Evolutionary conservation across 2,797 vertebrate genomes (phyloP), one percentile per base, ranked within the genome.

Genomic region (Esox masquinongy): DNA sequence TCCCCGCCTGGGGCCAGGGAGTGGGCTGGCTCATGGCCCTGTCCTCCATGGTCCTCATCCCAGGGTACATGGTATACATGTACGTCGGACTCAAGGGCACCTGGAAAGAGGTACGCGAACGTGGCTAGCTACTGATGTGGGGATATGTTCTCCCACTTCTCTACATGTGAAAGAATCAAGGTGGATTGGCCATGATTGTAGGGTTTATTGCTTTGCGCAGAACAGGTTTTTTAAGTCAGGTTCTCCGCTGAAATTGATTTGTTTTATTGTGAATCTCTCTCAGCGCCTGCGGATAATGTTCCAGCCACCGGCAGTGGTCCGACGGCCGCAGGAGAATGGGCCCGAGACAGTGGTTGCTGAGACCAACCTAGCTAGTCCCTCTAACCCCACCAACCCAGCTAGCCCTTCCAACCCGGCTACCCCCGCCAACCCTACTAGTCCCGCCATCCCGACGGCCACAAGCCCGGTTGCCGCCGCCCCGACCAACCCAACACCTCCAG

Each of bases 21-120:
- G 97, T 99, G 59, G 98, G 98, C 83, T 99, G 98, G 98, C 95
- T 97, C 91, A 99, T 99, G 98, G 97, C 97, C 16, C 78, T 97
- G 72, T 99, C 98, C 85, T 99, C 98, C 79, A 99, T 99, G 98
- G 79, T 99, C 83, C 95, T 99, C 91, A 99, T 99, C 72, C 98
- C 98, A 0, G 97, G 97, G 73, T 99, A 99, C 87, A 99, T 99
- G 97, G 92, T 94, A n/a, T 99, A 99, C 82, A 95, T 98, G 96
- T 98, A 96, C 83, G 92, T 98, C 1, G 96, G 95, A 77, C 93
- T 98, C 83, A 99, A 98, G 93, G 97, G 96, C 67, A 98, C 97
- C 73, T 96, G 96, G 91, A 99, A 99, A 91, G 96, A 99, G 97
- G 98, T 98, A 92, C 89, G 75, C 74, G 70, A 3, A n/a, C 49